These are phyloP conservation scores for Oostethus manadensis DNA, from an alignment of 2,113 vertebrate genomes.

Conservation along the genomic window DNA sequence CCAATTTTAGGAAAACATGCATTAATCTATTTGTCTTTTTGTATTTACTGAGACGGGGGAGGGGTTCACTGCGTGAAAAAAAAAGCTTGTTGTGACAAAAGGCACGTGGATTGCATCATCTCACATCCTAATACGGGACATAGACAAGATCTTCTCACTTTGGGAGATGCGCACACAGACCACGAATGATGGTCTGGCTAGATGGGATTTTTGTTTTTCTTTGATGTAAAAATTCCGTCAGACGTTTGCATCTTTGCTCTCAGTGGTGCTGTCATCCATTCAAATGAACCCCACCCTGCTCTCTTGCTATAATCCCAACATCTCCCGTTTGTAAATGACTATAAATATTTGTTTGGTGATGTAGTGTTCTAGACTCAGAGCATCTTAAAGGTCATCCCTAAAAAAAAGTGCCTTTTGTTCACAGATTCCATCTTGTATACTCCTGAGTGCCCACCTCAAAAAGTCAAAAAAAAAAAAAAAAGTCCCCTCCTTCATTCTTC, in stretches of 20 bases:
- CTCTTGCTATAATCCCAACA: constrained; percentile 3
- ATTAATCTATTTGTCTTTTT: constrained; percentile 77
- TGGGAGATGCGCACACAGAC: constrained; percentile 58
- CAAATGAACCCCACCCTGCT: constrained; percentile 22
- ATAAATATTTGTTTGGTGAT: constrained; percentile 79
- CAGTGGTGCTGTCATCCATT: constrained; percentile 32
- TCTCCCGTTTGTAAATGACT: constrained; percentile 72
- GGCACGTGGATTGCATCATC: constrained; percentile 34
- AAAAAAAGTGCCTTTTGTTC: constrained; percentile 80
- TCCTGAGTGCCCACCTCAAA: constrained; percentile 73
- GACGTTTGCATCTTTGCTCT: constrained; percentile 23
- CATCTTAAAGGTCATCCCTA: constrained; percentile 81
- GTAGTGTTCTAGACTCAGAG: constrained; percentile 78
- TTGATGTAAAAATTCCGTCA: constrained; percentile 43
- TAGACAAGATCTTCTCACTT: constrained; percentile 65
- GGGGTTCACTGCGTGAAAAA: constrained; percentile 61
- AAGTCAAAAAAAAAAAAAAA: constrained; percentile 41
- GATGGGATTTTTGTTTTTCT: constrained; percentile 6
- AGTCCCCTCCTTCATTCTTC: constrained; percentile 70
- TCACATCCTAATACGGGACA: constrained; percentile 29
- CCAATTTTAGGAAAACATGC: constrained; percentile 75
- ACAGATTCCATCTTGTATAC: constrained; percentile 76
- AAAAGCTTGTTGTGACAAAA: constrained; percentile 72
- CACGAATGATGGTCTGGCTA: constrained; percentile 4
- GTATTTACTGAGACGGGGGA: constrained; percentile 72